Base-by-base conservation (phyloP, 1,140 invertebrate species). In the Maconellicoccus hirsutus region DNA sequence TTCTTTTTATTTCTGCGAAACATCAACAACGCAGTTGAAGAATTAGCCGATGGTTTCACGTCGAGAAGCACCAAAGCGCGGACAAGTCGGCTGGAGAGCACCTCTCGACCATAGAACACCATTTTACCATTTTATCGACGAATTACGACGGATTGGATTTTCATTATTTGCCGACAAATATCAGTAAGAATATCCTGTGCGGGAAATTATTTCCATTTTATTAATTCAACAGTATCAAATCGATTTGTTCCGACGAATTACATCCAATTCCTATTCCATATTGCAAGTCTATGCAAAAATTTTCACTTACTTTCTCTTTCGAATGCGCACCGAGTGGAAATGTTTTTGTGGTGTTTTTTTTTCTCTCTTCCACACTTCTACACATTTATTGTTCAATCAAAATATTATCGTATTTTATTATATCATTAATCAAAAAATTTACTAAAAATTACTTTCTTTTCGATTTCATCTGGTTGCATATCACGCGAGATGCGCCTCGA, bases 211-310 rank as follows among this genome's bases (percentile, higher is more conserved):
- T 33, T 33, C 29, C 29, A 33, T 33, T 33, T 33, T 33, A 33
- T 16, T 52, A 52, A 52, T 52, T 52, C 42, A 52, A 52, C 42
- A 16, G 16, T 52, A 52, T 52, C 42, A 14, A 52, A 52, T 52
- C 42, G 42, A 52, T 52, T 52, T 16, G 42, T 52, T 52, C 42
- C 42, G 42, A 52, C n/a, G n/a, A 52, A 52, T 52, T 52, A 52
- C 42, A 52, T 52, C 16, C 42, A 52, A 52, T 52, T 52, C 42
- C 42, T 52, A 52, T 52, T 52, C n/a, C 42, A 52, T 52, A 52
- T 52, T 52, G 42, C 42, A 52, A 52, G 6, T 52, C 42, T 52
- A 52, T 52, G 42, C 42, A 52, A 52, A 52, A 52, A 52, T 52
- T 52, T 52, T 52, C 42, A 52, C 42, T 52, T 14, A 52, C 42